phyloP scores from a whole-genome alignment of 2,797 vertebrate species.

The Tolypeutes matacus region DNA sequence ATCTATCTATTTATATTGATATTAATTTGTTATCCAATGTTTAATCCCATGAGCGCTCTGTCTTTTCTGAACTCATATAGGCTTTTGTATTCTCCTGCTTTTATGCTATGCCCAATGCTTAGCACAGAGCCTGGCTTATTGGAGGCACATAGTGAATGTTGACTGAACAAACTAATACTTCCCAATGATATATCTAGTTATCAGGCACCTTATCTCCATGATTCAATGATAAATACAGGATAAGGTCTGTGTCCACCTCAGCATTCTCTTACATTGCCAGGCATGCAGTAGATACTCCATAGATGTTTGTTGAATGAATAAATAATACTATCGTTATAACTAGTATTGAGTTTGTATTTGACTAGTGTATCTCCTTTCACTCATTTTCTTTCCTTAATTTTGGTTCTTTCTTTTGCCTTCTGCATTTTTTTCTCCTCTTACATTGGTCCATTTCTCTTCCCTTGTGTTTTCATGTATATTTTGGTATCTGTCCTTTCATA shows the following conservation, averaged over 20 bases:
- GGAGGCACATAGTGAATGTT: background rate
- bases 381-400: background rate
- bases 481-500: background rate
- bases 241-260: accelerated
- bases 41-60: background rate
- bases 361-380: background rate
- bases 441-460: background rate
- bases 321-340: background rate
- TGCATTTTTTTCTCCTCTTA: background rate
- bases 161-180: background rate
- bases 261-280: background rate
- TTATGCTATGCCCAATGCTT: background rate
- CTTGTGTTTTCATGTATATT: background rate
- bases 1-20: background rate
- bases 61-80: background rate
- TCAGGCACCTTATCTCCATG: background rate
- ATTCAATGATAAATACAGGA: accelerated
- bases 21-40: background rate
- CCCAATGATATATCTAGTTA: accelerated
- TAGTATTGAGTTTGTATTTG: background rate
- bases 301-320: background rate
- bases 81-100: background rate
- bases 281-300: no score
- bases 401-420: background rate
- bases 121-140: background rate